These are phyloP conservation scores for Tachystola acroxantha DNA, from an alignment of 2,888 invertebrate species.

Conservation along the genomic window DNA sequence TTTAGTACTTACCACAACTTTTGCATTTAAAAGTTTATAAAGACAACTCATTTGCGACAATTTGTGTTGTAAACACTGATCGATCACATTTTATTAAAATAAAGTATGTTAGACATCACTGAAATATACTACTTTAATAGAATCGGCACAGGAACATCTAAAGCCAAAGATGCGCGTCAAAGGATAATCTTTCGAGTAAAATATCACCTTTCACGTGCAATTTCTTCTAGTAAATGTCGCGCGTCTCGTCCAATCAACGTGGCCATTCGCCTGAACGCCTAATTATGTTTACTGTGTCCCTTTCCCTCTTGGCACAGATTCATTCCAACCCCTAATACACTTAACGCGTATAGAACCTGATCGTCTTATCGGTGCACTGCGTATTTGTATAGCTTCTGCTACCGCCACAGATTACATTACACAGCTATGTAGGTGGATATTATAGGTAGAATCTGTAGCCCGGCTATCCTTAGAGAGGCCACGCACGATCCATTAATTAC, in stretches of 20 bases:
- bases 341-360: conserved; percentile 37
- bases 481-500: conserved; percentile 51
- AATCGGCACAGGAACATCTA: no score
- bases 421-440: conserved; percentile 4
- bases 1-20: no score
- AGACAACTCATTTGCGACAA: no score
- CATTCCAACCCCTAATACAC: conserved; percentile 34
- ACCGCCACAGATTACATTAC: conserved; percentile 12
- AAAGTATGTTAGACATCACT: no score
- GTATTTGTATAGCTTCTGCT: conserved; percentile 11
- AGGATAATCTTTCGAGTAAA: conserved; percentile 43
- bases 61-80: no score
- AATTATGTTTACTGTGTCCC: conserved; percentile 61
- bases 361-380: conserved; percentile 25
- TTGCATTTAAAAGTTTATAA: no score
- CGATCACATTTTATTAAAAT: no score
- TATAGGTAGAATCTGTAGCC: conserved; percentile 27
- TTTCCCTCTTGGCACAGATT: conserved; percentile 34
- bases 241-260: conserved; percentile 55
- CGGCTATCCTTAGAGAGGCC: conserved; percentile 37
- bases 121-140: no score
- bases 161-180: conserved; percentile 25
- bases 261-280: conserved; percentile 39
- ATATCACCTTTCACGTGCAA: conserved; percentile 53
- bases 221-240: conserved; percentile 44